Base-by-base conservation (phyloP, 2,113 vertebrate genomes). In the Stercorarius parasiticus region DNA sequence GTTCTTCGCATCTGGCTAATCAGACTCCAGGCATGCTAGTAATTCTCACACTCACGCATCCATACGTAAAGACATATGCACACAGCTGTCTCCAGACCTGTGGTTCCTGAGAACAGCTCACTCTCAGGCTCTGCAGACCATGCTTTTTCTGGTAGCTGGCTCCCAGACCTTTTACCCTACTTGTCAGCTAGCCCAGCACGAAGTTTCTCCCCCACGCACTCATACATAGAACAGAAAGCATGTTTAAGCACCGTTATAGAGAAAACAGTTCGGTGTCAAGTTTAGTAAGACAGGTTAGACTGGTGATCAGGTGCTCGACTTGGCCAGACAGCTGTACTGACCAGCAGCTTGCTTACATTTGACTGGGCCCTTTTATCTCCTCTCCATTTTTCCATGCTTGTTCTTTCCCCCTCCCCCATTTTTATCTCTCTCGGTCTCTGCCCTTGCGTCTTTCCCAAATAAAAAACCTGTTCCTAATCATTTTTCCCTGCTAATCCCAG, bases 321-420 rank as follows among this genome's bases (percentile, higher is more conserved):
- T 80, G 61, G 55, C 38, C 26, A 50, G 26, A n/a, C 36, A 64
- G 9, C 42, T 70, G 22, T 43, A 34, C 49, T 61, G 74, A 40
- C 29, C 20, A 5, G 29, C 17, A 42, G 16, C 47, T 78, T 73
- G 13, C 15, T 78, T 64, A 34, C 11, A 9, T 10, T 56, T 82
- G 42, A 2, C 29, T 70, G 40, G 32, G 13, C 13, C 8, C 17
- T 38, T 86, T 83, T 32, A 53, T 49, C 16, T 83, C 18, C 32
- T 15, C 25, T 66, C 25, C 6, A 6, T 80, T 80, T 61, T 47
- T 6, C 5, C 18, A 23, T 77, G 15, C 8, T 45, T 81, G 7
- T 26, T 88, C 23, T 32, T 58, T n/a, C 4, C 7, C 1, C 2
- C 2, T 1, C 3, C 1, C 5, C 12, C 4, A 12, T 12, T 61